A percentile compares a stretch with the other conserved stretches of the same genome.
These are phyloP conservation scores for Chrysocyon brachyurus DNA, from an alignment of 2,797 vertebrate genomes.

Conservation along the genomic window DNA sequence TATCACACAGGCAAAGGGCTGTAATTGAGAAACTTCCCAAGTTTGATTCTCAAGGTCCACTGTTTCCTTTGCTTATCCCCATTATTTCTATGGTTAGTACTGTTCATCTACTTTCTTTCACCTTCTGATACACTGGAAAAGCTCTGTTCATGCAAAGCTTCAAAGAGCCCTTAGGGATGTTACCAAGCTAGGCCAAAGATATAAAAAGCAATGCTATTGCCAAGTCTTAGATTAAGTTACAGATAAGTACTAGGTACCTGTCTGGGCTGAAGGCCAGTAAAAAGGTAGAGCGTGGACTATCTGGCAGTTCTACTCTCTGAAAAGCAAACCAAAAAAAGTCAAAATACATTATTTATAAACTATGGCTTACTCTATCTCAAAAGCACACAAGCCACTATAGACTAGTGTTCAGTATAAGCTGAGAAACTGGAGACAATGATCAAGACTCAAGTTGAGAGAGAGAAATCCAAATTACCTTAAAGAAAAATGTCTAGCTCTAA, in stretches of 20 bases:
- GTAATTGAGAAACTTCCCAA: not conserved
- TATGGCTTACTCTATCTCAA: constrained; percentile 52
- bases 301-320: constrained; percentile 99
- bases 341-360: constrained; percentile 64
- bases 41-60: not conserved
- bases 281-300: constrained; percentile 99
- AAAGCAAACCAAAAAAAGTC: constrained; percentile 83
- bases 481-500: constrained; percentile 61
- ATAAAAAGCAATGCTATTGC: constrained; percentile 18
- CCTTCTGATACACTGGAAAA: constrained; percentile 32
- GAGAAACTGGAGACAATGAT: constrained; percentile 62
- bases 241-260: constrained; percentile 91
- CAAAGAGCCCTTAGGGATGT: constrained; percentile 21
- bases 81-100: constrained; percentile 28
- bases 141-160: constrained; percentile 23
- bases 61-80: constrained; percentile 40
- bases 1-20: not conserved
- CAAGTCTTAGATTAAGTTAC: constrained; percentile 55
- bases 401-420: constrained; percentile 31
- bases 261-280: constrained; percentile 99
- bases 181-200: not conserved
- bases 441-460: constrained; percentile 49
- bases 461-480: constrained; percentile 68
- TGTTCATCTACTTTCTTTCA: constrained; percentile 27
- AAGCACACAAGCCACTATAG: constrained; percentile 52